Evolutionary conservation across 2,797 vertebrate genomes (phyloP).

Genomic region (Coluber constrictor): DNA sequence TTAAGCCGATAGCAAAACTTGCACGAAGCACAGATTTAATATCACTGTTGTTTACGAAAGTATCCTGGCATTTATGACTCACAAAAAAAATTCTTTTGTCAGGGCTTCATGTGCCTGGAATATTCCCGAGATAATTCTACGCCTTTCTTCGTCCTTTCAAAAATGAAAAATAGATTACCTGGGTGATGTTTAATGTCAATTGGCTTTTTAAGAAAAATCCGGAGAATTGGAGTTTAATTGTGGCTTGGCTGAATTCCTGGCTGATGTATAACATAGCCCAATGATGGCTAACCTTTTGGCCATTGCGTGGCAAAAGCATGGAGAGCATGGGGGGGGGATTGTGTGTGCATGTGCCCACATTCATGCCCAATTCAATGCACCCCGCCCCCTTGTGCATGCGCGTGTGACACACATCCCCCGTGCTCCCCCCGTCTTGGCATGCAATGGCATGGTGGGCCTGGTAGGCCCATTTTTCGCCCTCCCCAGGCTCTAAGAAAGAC

Average conservation of each 20-base stretch:
- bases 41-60: not conserved
- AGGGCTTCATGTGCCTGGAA: not conserved
- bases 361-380: too few relatives aligned
- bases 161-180: not conserved
- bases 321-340: too few relatives aligned
- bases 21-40: not conserved
- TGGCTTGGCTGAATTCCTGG: not conserved
- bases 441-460: too few relatives aligned
- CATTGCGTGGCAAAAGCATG: too few relatives aligned
- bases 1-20: not conserved
- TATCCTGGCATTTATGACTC: not conserved
- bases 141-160: not conserved
- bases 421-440: too few relatives aligned
- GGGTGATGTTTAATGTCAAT: not conserved
- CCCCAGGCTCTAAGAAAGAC: too few relatives aligned
- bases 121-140: not conserved
- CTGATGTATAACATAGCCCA: not conserved
- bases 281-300: too few relatives aligned
- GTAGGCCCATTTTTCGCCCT: too few relatives aligned
- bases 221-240: not conserved
- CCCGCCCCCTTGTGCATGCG: too few relatives aligned
- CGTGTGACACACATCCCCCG: too few relatives aligned
- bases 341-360: rapidly evolving
- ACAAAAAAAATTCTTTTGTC: not conserved
- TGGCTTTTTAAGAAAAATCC: not conserved